Evolutionary conservation across 2,113 vertebrate genomes (phyloP).

Genomic region (Myiozetetes cayanensis): DNA sequence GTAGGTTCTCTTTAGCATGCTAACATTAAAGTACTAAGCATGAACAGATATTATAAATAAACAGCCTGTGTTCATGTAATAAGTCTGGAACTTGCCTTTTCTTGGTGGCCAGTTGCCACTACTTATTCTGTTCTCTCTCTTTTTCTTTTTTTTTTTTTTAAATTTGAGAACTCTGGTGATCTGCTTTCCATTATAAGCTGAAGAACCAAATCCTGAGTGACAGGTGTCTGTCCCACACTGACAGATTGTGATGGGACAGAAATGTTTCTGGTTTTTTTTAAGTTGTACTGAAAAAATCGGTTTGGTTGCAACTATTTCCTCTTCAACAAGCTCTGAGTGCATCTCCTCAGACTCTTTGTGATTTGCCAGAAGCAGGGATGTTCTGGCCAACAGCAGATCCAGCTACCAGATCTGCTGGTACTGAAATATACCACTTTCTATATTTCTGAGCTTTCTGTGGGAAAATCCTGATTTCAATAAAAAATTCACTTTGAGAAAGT

Average conservation of each 20-base stretch:
- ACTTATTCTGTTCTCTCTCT: not conserved
- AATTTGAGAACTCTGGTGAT: not conserved
- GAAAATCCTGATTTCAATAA: not conserved
- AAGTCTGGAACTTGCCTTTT: not conserved
- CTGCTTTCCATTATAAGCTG: not conserved
- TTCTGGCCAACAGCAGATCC: not conserved
- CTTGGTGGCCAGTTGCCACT: not conserved
- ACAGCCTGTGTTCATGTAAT: not conserved
- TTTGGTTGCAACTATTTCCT: not conserved
- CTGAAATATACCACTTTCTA: not conserved
- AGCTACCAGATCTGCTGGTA: not conserved
- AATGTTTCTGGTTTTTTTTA: not conserved
- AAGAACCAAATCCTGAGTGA: not conserved
- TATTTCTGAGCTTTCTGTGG: not conserved
- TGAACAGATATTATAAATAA: not conserved
- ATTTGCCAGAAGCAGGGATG: not conserved
- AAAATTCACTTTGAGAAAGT: not conserved
- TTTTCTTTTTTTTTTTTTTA: not conserved
- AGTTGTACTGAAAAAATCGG: not conserved
- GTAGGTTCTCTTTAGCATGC: not conserved
- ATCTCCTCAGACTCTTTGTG: not conserved
- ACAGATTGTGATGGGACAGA: not conserved
- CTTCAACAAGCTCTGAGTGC: not conserved
- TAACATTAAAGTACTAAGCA: not conserved
- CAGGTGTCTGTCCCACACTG: not conserved